Conservation (phyloP, 1,140 invertebrate species). For the Trachymyrmex septentrionalis region DNA sequence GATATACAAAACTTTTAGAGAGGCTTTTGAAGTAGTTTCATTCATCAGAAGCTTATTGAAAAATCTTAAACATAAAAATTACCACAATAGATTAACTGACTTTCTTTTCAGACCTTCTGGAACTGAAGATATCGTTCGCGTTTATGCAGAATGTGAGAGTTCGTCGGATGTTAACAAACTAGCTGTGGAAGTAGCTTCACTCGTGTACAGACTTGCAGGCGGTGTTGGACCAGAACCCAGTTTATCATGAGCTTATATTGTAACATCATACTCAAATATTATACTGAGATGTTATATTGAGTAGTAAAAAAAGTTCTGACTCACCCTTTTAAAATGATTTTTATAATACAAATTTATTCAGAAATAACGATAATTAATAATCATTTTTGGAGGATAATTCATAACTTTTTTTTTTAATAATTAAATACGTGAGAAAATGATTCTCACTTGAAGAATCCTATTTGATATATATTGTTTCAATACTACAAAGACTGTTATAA, state of each 20-base stretch:
- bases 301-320: no score
- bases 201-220: constrained; percentile 92
- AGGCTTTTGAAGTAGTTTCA: neutral
- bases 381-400: no score
- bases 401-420: no score
- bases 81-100: neutral
- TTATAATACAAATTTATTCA: no score
- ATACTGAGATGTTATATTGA: no score
- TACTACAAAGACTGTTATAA: neutral
- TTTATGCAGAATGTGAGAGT: constrained; percentile 98
- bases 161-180: constrained; percentile 91
- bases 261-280: neutral
- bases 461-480: neutral
- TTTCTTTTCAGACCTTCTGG: constrained; percentile 93
- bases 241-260: constrained; percentile 20
- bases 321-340: no score
- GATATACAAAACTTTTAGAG: neutral
- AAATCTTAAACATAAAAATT: constrained; percentile 13
- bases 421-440: no score
- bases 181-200: constrained; percentile 91
- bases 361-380: no score
- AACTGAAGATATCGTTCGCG: constrained; percentile 98
- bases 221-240: constrained; percentile 88
- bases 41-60: neutral
- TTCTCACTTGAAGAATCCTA: no score